A percentile compares a stretch with the other conserved stretches of the same genome.
Conservation (phyloP, 2,888 invertebrate species). For the Catocala fraxini region DNA sequence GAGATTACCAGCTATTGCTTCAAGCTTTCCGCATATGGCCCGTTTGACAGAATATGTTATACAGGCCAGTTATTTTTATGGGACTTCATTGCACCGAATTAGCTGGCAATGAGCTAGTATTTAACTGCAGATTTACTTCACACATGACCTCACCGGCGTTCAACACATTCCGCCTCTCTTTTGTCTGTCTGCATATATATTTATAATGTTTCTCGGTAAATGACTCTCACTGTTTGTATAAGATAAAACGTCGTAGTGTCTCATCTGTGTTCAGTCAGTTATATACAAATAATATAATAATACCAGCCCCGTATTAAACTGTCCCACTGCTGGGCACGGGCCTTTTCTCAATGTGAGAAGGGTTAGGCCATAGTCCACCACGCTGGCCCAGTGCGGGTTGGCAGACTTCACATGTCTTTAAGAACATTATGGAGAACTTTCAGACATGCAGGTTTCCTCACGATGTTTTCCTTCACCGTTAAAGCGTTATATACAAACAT, state of each 20-base stretch:
- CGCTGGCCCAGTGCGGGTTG: too few relatives aligned
- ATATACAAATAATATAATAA: too few relatives aligned
- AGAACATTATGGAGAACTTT: too few relatives aligned
- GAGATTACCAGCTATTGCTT: too few relatives aligned
- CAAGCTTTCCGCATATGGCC: too few relatives aligned
- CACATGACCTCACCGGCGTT: constrained; percentile 33
- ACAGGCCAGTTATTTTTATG: not conserved
- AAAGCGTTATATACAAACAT: not conserved
- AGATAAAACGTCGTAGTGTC: constrained; percentile 17
- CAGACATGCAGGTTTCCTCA: too few relatives aligned
- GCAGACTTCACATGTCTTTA: too few relatives aligned
- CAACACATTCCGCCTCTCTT: constrained; percentile 20
- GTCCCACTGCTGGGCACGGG: too few relatives aligned
- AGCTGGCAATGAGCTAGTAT: constrained; percentile 20
- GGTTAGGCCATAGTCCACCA: too few relatives aligned
- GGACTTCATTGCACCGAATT: constrained; percentile 15
- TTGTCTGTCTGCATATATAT: constrained; percentile 23
- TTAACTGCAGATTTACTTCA: constrained; percentile 26
- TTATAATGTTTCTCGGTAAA: constrained; percentile 24
- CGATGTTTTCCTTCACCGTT: too few relatives aligned
- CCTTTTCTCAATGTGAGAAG: too few relatives aligned
- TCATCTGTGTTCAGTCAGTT: not conserved
- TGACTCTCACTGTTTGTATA: constrained; percentile 22
- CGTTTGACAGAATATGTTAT: not conserved
- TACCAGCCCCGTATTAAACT: too few relatives aligned